These are phyloP conservation scores for Perizoma affinitatum DNA, from an alignment of 2,888 invertebrate genomes.

Conservation along the genomic window DNA sequence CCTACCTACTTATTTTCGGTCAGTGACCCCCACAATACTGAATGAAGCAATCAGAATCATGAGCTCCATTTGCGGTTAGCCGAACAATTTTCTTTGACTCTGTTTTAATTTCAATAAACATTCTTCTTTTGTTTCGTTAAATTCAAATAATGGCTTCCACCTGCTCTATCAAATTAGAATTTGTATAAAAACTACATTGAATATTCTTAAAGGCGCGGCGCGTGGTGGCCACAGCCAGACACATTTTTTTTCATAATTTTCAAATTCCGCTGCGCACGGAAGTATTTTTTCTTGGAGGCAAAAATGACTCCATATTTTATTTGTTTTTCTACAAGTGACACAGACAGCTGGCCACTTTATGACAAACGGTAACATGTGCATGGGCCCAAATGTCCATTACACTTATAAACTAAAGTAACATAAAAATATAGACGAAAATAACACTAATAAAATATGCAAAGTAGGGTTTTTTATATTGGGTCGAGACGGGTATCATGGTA, in stretches of 20 bases:
- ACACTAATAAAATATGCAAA: conserved; percentile 6
- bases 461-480: background rate
- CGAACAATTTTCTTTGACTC: conserved; percentile 69
- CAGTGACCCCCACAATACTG: conserved; percentile 33
- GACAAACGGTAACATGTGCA: conserved; percentile 17
- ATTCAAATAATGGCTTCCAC: conserved; percentile 43
- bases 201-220: conserved; percentile 2
- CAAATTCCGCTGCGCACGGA: conserved; percentile 15
- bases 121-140: conserved; percentile 15
- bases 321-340: conserved; percentile 31
- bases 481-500: background rate
- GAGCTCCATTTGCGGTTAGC: conserved; percentile 63
- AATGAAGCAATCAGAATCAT: conserved; percentile 40
- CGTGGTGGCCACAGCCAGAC: conserved; percentile 39
- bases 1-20: conserved; percentile 31
- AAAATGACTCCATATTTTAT: conserved; percentile 27
- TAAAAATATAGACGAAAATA: conserved; percentile 1
- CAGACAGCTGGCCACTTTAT: conserved; percentile 20
- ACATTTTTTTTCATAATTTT: conserved; percentile 36
- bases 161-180: conserved; percentile 64
- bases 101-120: conserved; percentile 69
- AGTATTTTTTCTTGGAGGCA: conserved; percentile 13
- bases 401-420: conserved; percentile 4
- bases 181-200: conserved; percentile 35
- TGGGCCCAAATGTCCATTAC: background rate